Evolutionary conservation across 2,113 vertebrate species (phyloP).

Genomic region (Tragelaphus buxtoni): DNA sequence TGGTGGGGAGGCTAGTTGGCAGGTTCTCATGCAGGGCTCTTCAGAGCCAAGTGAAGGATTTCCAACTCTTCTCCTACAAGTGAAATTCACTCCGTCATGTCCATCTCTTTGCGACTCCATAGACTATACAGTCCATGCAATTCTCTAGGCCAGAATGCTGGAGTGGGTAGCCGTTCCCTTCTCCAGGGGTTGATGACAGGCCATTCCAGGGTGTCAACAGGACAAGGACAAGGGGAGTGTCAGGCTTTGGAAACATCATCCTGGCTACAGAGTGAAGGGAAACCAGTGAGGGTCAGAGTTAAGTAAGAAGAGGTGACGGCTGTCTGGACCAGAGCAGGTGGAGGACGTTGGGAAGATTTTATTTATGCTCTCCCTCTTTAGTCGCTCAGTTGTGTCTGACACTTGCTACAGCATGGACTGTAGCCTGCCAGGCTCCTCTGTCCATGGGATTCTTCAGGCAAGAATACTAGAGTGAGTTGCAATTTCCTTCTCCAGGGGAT

Average conservation of each 20-base stretch:
- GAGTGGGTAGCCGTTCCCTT: too few species aligned
- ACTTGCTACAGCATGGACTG: rapidly evolving
- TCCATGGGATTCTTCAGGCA: not conserved
- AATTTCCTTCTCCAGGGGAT: not conserved
- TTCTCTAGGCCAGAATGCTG: too few species aligned
- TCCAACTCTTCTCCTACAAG: not conserved
- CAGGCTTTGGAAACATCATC: not conserved
- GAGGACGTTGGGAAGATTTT: not conserved
- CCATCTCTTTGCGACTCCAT: too few species aligned
- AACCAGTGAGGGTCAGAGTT: not conserved
- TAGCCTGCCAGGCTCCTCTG: not conserved
- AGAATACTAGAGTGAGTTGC: not conserved
- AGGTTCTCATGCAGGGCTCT: not conserved
- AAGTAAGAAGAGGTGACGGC: not conserved
- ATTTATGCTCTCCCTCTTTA: not conserved
- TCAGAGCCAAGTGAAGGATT: not conserved
- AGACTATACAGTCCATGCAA: too few species aligned
- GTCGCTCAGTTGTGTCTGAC: rapidly evolving
- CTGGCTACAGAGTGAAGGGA: not conserved
- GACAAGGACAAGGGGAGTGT: not conserved
- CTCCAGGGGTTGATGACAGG: not conserved
- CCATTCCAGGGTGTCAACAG: not conserved
- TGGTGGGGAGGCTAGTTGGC: not conserved
- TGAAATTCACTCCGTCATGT: too few species aligned
- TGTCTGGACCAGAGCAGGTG: not conserved